Base-by-base conservation (phyloP, 2,797 vertebrate genomes). In the Poecilia picta region DNA sequence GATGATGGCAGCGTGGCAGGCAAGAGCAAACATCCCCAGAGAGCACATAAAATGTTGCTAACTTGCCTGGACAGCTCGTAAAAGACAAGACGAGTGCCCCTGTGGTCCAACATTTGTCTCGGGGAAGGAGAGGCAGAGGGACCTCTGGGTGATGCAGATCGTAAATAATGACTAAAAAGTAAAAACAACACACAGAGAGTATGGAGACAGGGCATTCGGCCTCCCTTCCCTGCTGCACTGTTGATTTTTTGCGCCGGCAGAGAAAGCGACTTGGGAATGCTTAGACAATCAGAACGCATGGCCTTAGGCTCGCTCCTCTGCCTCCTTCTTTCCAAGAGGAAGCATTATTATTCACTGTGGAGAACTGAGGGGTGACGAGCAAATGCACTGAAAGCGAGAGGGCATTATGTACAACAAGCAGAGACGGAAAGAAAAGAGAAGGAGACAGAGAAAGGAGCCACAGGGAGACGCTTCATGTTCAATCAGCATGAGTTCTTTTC, bases 261-360 rank as follows among this genome's bases (percentile, higher is more conserved):
- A 71, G 66, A 72, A 36, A 16, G 85, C 1, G 78, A 79, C 89
- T 76, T 71, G 87, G 84, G 91, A 89, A 77, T 73, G 85, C 89
- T 93, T 85, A 90, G 90, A 84, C 90, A 89, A 90, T 92, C 90
- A 92, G 83, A 89, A 93, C 85, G 75, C 77, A 81, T 81, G 80
- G 90, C 93, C 91, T 83, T 1, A 51, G 92, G 93, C 87, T 73
- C 28, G 39, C 83, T 87, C 78, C 85, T 89, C 78, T 87, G 45
- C 83, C 66, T 85, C 77, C 33, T 62, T 81, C 87, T 85, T 86
- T 91, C 81, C 47, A 55, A 81, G 84, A 84, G 83, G 90, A 87
- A 88, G 88, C 89, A 87, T 92, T 88, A 85, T 93, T 90, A 92
- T 93, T 93, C 89, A 87, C 85, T 78, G 81, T 81, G 85, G 86